Percentiles rank a stretch among this genome's conserved stretches.
These are phyloP conservation scores for Eolophus roseicapilla DNA, from an alignment of 2,113 vertebrate species.

Conservation along the genomic window DNA sequence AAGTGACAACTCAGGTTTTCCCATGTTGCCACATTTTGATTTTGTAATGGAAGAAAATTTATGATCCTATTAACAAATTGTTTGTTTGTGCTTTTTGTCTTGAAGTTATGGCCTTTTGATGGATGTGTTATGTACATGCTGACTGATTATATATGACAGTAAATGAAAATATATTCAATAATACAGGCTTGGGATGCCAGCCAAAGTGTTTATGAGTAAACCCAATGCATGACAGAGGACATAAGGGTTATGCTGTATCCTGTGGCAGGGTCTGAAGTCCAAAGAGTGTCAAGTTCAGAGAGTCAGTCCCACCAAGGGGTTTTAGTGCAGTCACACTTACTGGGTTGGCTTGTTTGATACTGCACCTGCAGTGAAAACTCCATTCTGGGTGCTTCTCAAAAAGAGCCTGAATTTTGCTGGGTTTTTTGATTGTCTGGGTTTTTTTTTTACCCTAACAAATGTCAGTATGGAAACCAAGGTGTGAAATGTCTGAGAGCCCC, in stretches of 20 bases:
- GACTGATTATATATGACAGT: not conserved
- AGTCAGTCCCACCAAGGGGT: not conserved
- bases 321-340: not conserved
- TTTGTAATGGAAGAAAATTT: slow-evolving; percentile 17
- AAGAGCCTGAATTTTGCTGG: not conserved
- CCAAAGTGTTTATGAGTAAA: not conserved
- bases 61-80: slow-evolving; percentile 8
- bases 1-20: slow-evolving; percentile 17
- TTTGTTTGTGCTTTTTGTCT: not conserved
- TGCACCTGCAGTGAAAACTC: not conserved
- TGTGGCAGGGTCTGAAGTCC: not conserved
- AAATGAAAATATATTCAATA: slow-evolving; percentile 22
- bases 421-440: not conserved
- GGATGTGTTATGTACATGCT: not conserved
- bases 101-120: slow-evolving; percentile 1
- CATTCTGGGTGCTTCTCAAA: not conserved
- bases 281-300: not conserved
- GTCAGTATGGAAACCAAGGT: not conserved
- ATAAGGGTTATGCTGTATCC: not conserved
- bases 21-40: not conserved
- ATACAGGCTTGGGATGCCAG: not conserved
- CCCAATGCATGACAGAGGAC: not conserved
- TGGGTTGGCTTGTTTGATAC: not conserved
- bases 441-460: not conserved
- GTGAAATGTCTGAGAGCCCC: not conserved